Conservation (phyloP, 2,797 vertebrate species). For the Aplochiton taeniatus region DNA sequence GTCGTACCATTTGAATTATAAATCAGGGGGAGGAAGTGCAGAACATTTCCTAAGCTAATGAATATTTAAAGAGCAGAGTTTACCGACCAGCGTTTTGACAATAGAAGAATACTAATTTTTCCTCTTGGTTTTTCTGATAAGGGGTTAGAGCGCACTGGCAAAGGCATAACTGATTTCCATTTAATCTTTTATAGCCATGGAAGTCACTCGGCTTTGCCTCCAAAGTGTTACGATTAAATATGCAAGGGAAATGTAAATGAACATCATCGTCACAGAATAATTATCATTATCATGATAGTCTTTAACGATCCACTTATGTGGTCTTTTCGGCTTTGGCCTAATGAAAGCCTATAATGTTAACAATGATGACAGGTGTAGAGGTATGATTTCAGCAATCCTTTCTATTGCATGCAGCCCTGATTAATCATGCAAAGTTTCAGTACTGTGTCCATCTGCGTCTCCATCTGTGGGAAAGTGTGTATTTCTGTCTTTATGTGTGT, state of each 20-base stretch:
- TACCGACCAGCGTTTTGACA: constrained; percentile 20
- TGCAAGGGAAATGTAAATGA: constrained; percentile 10
- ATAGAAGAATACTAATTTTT: constrained; percentile 25
- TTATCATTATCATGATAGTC: constrained; percentile 1
- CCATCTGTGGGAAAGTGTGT: constrained; percentile 3
- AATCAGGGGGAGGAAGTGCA: constrained; percentile 18
- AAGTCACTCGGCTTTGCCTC: constrained; percentile 7
- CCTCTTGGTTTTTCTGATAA: constrained; percentile 14
- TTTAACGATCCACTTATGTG: constrained; percentile 12
- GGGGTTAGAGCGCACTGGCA: constrained; percentile 8
- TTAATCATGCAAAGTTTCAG: neutral
- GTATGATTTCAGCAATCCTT: constrained; percentile 24
- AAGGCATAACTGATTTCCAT: constrained; percentile 14
- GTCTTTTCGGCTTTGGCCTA: constrained; percentile 4
- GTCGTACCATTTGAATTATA: constrained; percentile 26
- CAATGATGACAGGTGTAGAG: constrained; percentile 9
- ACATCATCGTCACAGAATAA: neutral
- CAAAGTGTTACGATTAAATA: constrained; percentile 12
- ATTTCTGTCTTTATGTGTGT: no score
- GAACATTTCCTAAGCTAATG: constrained; percentile 25
- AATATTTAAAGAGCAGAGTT: constrained; percentile 42
- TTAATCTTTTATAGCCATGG: constrained; percentile 10
- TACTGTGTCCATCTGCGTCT: neutral
- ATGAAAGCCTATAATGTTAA: no score
- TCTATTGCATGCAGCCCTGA: no score